These are phyloP conservation scores for Apantesis nais DNA, from an alignment of 2,888 invertebrate species.

Conservation along the genomic window DNA sequence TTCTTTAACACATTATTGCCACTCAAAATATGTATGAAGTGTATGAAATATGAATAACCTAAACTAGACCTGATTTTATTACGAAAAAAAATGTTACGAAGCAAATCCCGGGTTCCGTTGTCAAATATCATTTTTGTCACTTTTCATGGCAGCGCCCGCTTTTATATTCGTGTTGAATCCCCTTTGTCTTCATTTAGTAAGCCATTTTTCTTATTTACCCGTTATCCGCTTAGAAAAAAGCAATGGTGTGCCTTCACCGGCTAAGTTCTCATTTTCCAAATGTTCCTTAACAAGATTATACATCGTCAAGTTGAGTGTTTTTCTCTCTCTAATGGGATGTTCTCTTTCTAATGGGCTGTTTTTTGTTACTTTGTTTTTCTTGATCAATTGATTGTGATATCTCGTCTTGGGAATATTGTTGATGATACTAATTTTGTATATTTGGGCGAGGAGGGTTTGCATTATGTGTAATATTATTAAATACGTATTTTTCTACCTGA, in stretches of 20 bases:
- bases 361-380: slow-evolving; percentile 12
- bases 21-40: neutral
- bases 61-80: slow-evolving; percentile 27
- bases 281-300: slow-evolving; percentile 48
- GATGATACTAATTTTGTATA: slow-evolving; percentile 6
- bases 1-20: neutral
- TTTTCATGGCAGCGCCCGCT: slow-evolving; percentile 50
- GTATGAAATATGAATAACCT: slow-evolving; percentile 5
- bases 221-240: slow-evolving; percentile 57
- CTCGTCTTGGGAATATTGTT: slow-evolving; percentile 11
- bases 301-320: slow-evolving; percentile 27
- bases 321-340: slow-evolving; percentile 26
- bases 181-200: slow-evolving; percentile 74
- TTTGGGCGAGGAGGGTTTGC: neutral
- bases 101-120: slow-evolving; percentile 43
- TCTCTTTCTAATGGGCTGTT: slow-evolving; percentile 13
- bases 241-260: slow-evolving; percentile 42
- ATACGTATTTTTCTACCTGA: neutral
- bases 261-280: slow-evolving; percentile 50
- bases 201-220: slow-evolving; percentile 75
- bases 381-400: slow-evolving; percentile 32
- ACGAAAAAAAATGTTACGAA: slow-evolving; percentile 53
- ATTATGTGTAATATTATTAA: neutral
- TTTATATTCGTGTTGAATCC: slow-evolving; percentile 57
- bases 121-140: slow-evolving; percentile 69